Conservation (phyloP, 2,888 invertebrate species). For the Physocephala rufipes region DNA sequence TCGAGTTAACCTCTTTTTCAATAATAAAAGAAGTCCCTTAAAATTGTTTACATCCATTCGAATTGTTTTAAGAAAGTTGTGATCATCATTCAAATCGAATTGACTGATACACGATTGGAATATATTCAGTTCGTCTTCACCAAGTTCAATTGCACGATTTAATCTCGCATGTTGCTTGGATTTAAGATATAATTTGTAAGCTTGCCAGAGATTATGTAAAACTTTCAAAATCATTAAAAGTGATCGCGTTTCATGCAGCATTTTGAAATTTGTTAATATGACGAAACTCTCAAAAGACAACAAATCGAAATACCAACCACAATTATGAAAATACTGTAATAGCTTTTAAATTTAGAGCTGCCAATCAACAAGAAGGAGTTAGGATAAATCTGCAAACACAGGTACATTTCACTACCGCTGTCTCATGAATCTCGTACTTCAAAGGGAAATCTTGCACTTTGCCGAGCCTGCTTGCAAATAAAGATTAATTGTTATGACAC, state of each 20-base stretch:
- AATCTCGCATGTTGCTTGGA: neutral
- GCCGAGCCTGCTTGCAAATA: too few species aligned
- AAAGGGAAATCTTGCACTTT: too few species aligned
- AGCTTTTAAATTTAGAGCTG: neutral
- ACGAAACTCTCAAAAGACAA: neutral
- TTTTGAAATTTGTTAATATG: neutral
- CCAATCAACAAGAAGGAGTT: neutral
- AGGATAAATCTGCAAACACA: neutral
- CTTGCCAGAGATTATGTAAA: neutral
- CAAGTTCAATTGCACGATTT: neutral
- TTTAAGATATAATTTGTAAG: neutral
- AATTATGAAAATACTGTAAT: neutral
- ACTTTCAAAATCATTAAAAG: neutral
- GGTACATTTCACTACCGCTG: neutral
- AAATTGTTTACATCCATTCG: neutral
- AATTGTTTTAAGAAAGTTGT: neutral
- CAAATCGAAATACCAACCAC: neutral
- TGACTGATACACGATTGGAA: neutral
- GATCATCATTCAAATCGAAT: neutral
- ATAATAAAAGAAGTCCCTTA: neutral
- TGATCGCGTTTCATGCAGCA: neutral
- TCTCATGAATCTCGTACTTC: too few species aligned
- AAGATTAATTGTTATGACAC: too few species aligned
- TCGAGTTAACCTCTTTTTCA: slow-evolving; percentile 2
- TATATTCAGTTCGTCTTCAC: neutral